Evolutionary conservation across 2,888 invertebrate genomes (phyloP).

Genomic region (Clepsis dumicolana): DNA sequence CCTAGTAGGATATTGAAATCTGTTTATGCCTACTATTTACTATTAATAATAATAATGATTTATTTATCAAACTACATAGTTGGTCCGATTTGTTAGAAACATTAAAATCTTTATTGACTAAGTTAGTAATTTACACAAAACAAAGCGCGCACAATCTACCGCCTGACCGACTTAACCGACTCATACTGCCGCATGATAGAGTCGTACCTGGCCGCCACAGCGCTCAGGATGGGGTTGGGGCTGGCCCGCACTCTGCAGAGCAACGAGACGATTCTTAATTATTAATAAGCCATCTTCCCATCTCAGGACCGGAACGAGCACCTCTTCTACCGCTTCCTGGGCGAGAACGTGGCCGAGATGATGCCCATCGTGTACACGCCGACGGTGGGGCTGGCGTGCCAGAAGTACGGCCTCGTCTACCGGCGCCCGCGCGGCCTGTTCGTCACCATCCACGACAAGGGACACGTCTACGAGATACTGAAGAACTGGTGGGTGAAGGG

Average conservation of each 20-base stretch:
- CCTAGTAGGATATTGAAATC: too few relatives aligned
- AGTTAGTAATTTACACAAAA: too few relatives aligned
- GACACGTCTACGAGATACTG: slow-evolving; percentile 96
- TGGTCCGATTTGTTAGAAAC: too few relatives aligned
- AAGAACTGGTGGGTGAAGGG: slow-evolving; percentile 93
- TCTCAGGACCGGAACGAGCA: slow-evolving; percentile 97
- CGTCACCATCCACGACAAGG: slow-evolving; percentile 98
- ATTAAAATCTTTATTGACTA: too few relatives aligned
- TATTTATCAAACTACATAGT: too few relatives aligned
- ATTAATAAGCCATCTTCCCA: slow-evolving; percentile 24
- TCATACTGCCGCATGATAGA: too few relatives aligned
- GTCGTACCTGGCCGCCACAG: too few relatives aligned
- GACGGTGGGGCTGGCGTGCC: slow-evolving; percentile 98
- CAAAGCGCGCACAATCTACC: too few relatives aligned
- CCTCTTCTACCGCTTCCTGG: slow-evolving; percentile 96
- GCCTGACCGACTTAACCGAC: too few relatives aligned
- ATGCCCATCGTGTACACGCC: slow-evolving; percentile 99
- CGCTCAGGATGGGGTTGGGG: too few relatives aligned
- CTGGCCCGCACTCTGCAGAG: neutral
- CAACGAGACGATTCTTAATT: neutral
- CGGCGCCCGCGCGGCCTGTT: slow-evolving; percentile 97
- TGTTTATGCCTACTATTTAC: too few relatives aligned
- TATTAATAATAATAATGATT: too few relatives aligned
- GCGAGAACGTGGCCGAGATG: slow-evolving; percentile 94
- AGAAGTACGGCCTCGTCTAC: slow-evolving; percentile 97